Base-by-base conservation (phyloP, 2,797 vertebrate species). In the Gymnopithys bicolor region DNA sequence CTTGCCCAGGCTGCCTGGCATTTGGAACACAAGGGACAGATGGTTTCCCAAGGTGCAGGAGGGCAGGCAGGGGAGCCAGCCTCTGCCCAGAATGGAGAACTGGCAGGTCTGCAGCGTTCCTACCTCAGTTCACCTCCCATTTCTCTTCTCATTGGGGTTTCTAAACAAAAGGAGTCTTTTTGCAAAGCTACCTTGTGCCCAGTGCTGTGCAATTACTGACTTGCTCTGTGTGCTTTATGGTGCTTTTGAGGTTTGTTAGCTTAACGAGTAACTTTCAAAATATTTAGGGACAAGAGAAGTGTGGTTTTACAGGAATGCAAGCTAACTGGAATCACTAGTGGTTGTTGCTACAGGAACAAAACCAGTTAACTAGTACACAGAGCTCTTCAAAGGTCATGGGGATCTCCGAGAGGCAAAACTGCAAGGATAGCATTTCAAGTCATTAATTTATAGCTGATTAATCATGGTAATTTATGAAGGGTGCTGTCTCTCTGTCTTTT, bases 241-340 rank as follows among this genome's bases (percentile, higher is more conserved):
- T 51, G 41, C 84, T 93, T 93, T 63, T 88, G 90, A 93, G 88
- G 88, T 93, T 63, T 89, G 83, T 89, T 90, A 87, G 90, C 64
- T 95, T 93, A 97, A 84, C 70, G 0, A 90, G 73, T 90, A 91
- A 88, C 92, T 90, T 89, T 56, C 68, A 92, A 95, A 95, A 87
- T 83, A 91, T 88, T 84, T 91, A 82, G 49, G 84, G 81, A 77
- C 59, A 60, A 83, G 88, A 90, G 70, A 79, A 89, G 71, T 68
- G 89, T 91, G 95, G 93, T 82, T 95, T 90, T 74, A n/a, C 17
- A 94, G 88, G 95, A 97, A 97, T 97, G 96, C 0, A 0, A 94
- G 70, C 94, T 79, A 43, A 95, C 96, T 95, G 95, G 96, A 95
- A 94, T 51, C 77, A 24, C 94, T 43, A 27, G 94, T 69, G 76